Conservation (phyloP, 2,888 invertebrate genomes). For the Cosmia pyralina region DNA sequence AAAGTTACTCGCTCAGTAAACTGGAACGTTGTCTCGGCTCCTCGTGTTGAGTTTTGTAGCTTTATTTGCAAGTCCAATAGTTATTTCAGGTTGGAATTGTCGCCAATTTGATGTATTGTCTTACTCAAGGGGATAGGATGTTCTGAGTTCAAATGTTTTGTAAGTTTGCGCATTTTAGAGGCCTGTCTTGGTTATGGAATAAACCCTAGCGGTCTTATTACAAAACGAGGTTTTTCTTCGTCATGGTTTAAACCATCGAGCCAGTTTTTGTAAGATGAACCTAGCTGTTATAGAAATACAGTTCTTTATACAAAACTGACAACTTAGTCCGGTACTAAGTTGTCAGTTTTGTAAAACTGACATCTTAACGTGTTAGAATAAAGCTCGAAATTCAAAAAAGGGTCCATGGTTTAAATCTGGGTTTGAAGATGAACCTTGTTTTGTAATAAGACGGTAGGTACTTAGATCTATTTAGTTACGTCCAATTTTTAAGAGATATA, state of each 20-base stretch:
- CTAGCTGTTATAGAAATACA: no score
- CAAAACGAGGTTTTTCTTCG: no score
- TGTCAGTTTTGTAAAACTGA: no score
- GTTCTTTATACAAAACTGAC: no score
- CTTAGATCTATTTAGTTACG: neutral
- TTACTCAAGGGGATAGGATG: conserved; percentile 24
- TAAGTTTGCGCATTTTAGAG: conserved; percentile 5
- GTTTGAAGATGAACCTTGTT: no score
- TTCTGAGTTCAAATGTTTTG: conserved; percentile 26
- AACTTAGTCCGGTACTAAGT: no score
- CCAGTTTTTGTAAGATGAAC: no score
- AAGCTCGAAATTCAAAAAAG: no score
- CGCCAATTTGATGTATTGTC: conserved; percentile 55
- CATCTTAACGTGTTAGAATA: no score
- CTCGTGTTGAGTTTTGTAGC: conserved; percentile 74
- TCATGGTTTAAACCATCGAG: no score
- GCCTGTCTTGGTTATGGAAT: neutral
- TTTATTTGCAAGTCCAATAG: conserved; percentile 72
- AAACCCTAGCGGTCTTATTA: neutral
- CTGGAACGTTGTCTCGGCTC: conserved; percentile 71
- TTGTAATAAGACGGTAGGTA: no score
- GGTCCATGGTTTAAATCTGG: no score
- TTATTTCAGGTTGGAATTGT: conserved; percentile 64
- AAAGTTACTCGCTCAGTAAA: conserved; percentile 71
- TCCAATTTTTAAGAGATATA: neutral